A percentile compares a stretch with the other conserved stretches of the same genome.
phyloP scores from a whole-genome alignment of 53 echinoderm and acorn worm species.

The Stichopus horrens region DNA sequence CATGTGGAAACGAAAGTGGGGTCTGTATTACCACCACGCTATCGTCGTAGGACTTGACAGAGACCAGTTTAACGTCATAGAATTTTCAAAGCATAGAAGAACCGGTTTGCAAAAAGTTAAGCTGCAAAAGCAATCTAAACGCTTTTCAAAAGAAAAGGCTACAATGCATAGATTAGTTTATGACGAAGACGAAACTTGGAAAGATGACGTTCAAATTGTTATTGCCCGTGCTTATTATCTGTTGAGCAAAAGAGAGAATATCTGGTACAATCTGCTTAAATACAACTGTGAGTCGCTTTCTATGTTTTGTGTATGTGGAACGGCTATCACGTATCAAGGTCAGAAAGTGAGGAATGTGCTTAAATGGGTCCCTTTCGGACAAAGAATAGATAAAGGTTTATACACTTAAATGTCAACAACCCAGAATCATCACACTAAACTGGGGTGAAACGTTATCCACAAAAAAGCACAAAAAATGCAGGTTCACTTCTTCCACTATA shows the following conservation, averaged over 20 bases:
- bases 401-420: not conserved
- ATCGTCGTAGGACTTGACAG: not conserved
- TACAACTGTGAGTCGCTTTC: not conserved
- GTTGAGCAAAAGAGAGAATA: not conserved
- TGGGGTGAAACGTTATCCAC: too few relatives aligned
- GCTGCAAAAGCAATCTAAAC: not conserved
- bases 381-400: not conserved
- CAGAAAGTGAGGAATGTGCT: not conserved
- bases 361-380: not conserved
- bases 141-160: not conserved
- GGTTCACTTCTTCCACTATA: too few relatives aligned
- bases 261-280: not conserved
- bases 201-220: not conserved
- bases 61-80: not conserved
- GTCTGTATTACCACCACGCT: slow-evolving; percentile 1
- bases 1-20: not conserved
- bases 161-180: not conserved
- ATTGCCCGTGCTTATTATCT: not conserved
- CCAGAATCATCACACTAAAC: too few relatives aligned
- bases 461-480: too few relatives aligned
- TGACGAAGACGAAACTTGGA: not conserved
- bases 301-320: not conserved
- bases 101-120: not conserved
- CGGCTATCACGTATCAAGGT: not conserved
- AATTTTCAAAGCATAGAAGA: not conserved